Percentiles rank a stretch among this genome's conserved stretches.
Evolutionary conservation across 2,113 vertebrate genomes (phyloP).

Genomic region (Psephotus haematonotus): DNA sequence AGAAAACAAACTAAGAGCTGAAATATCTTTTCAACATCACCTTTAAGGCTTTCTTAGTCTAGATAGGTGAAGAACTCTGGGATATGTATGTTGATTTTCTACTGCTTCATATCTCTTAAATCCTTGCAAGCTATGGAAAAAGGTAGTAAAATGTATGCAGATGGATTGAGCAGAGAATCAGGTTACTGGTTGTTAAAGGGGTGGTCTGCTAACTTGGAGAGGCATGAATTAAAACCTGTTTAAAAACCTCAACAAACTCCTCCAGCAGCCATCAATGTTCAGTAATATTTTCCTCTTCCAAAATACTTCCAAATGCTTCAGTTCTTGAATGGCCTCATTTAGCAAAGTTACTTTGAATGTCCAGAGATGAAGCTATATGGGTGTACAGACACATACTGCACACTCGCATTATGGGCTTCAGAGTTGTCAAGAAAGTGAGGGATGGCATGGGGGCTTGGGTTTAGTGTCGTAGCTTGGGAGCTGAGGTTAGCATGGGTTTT

Average conservation of each 20-base stretch:
- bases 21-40: background rate
- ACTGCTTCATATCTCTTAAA: background rate
- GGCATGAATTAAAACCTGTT: background rate
- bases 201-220: background rate
- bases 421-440: background rate
- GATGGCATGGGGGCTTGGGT: fast-evolving
- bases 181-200: background rate
- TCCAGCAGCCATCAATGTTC: background rate
- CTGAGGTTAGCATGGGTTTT: background rate
- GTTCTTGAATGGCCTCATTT: background rate
- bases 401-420: background rate
- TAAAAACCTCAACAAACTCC: background rate
- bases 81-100: background rate
- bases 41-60: background rate
- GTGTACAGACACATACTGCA: background rate
- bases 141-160: background rate
- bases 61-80: background rate
- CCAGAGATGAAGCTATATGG: background rate
- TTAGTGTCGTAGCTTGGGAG: background rate
- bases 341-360: background rate
- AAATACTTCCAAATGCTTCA: background rate
- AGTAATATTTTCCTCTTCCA: background rate
- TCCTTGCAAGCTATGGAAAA: background rate
- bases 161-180: background rate
- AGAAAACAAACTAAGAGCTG: background rate